Evolutionary conservation across 1,140 invertebrate genomes (phyloP), one percentile per base, ranked within the genome.

Genomic region (Colletes gigas): DNA sequence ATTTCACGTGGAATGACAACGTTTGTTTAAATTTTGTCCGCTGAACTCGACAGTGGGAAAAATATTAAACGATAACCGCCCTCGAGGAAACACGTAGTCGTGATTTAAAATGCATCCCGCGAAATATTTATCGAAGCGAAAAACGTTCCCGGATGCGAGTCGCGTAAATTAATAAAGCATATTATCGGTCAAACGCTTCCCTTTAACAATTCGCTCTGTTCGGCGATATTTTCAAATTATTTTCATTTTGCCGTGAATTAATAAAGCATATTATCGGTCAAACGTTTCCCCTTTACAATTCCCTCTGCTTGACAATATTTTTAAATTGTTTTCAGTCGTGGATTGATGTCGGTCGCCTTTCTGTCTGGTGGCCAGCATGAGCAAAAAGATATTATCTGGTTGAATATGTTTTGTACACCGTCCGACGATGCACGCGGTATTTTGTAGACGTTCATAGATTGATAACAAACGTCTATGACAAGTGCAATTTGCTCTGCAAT

Each of bases 151-250:
- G 4, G 39, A 50, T 7, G 62, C 50, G 60, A 63, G 17, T 3
- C 17, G 39, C 3, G 47, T n/a, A 55, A 73, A 73, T 63, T 73
- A 79, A 79, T 73, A 79, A 73, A 73, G 60, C 60, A 19, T 15
- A 65, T 68, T 17, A 63, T 47, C 63, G 60, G 12, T 50, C n/a
- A 15, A 59, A 44, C 21, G 14, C n/a, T 14, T n/a, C 9, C 9
- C 12, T 12, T 67, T n/a, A 17, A 14, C 65, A 19, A 59, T 41
- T 44, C 5, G n/a, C 12, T 3, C 39, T 12, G 0, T 50, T 6
- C 9, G 9, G 3, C n/a, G n/a, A 52, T 65, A 30, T 73, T 73
- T 65, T 15, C 9, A 73, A 79, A 79, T 65, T 79, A 63, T 79
- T 57, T 55, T n/a, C 19, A 66, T 30, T 30, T 30, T 30, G 47